Evolutionary conservation across 2,113 vertebrate genomes (phyloP), one percentile per base, ranked within the genome.

Genomic region (Zootoca vivipara): DNA sequence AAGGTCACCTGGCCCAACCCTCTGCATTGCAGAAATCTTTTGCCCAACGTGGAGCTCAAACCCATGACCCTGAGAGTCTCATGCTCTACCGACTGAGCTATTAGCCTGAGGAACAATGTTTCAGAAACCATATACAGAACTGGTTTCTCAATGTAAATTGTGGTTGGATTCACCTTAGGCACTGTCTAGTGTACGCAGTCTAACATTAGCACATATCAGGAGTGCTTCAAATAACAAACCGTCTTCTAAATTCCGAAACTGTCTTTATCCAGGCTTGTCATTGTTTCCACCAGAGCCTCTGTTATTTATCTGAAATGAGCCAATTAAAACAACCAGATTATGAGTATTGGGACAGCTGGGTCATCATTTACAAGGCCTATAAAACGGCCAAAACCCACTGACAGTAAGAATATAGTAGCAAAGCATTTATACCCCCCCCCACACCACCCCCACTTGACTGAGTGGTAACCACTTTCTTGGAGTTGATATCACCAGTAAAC

Each of bases 141-240:
- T 0, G 1, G 6, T 8, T 26, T 8, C 30, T 22, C 88, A 15
- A 5, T 73, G n/a, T 0, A 87, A 88, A 83, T 28, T 0, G 64
- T 2, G 0, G 28, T 69, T 13, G 26, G 89, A 73, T 1, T 65
- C 67, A 70, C 30, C 28, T 3, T 12, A 0, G 1, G 35, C 74
- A 87, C 75, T 56, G 62, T 30, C 46, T 2, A 85, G 28, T 72
- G 8, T 64, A 75, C 3, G 15, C 42, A 67, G 4, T 80, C 86
- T 0, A 69, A 86, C 78, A 72, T 69, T 72, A 85, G 79, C 79
- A 85, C 0, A 62, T 2, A 0, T 0, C n/a, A 62, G 33, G 92
- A 93, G 89, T 84, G 87, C 92, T 91, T 52, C 1, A 0, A 67
- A 80, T 33, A 8, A 81, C 9, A 87, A 73, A 28, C 52, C 20